These are phyloP conservation scores for Anadara kagoshimensis DNA, from an alignment of 1,140 invertebrate species.

Conservation along the genomic window DNA sequence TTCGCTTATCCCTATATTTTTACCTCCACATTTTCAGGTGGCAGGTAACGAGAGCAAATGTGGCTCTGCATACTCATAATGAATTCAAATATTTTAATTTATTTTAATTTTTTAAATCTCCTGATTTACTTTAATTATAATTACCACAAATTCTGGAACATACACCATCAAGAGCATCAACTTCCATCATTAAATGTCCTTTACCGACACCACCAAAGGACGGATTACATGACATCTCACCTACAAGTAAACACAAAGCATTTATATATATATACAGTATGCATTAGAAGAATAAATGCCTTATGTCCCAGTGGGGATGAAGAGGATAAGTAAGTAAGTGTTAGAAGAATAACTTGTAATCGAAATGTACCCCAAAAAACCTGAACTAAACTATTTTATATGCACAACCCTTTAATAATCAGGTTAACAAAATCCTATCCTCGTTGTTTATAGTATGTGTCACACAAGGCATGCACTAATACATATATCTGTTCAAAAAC, in stretches of 20 bases:
- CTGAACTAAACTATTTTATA: not conserved
- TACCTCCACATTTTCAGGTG: not conserved
- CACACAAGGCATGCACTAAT: too few relatives aligned
- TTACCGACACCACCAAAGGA: slow-evolving; percentile 97
- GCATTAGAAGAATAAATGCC: not conserved
- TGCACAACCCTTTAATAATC: not conserved
- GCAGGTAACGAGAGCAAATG: not conserved
- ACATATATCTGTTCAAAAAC: too few relatives aligned
- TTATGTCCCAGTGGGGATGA: too few relatives aligned
- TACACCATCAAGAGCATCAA: slow-evolving; percentile 94
- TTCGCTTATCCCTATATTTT: not conserved
- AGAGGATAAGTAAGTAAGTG: not conserved
- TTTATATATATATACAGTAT: not conserved
- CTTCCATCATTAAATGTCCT: slow-evolving; percentile 92
- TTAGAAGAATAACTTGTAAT: not conserved
- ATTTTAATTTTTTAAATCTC: not conserved
- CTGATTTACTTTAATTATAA: slow-evolving; percentile 54
- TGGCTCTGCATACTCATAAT: not conserved
- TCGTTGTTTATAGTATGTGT: too few relatives aligned
- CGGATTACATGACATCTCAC: slow-evolving; percentile 97
- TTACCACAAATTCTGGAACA: slow-evolving; percentile 89
- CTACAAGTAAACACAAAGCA: slow-evolving; percentile 73
- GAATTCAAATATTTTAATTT: not conserved
- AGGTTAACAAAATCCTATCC: too few relatives aligned
- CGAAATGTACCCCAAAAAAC: not conserved